Conservation (phyloP, 2,888 invertebrate genomes). For the Drosophila mettleri region DNA sequence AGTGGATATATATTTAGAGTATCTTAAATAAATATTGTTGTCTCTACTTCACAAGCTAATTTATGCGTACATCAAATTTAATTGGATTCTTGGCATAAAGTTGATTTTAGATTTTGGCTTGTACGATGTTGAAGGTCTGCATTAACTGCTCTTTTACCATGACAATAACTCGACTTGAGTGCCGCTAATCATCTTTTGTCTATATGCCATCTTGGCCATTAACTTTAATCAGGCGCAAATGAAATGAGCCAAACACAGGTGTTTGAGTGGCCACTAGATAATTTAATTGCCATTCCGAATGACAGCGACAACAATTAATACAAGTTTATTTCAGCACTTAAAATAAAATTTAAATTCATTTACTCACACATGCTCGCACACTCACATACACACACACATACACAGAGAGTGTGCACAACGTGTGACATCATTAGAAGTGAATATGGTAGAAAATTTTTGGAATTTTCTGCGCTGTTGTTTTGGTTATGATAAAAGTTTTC, state of each 20-base stretch:
- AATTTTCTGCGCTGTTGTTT: constrained; percentile 49
- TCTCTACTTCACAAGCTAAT: background rate
- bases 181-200: constrained; percentile 52
- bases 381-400: constrained; percentile 1
- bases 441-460: constrained; percentile 40
- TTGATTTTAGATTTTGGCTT: constrained; percentile 1
- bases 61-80: constrained; percentile 1
- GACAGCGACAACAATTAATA: constrained; percentile 73
- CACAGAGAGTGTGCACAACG: constrained; percentile 12
- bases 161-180: constrained; percentile 48
- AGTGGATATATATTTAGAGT: too few species aligned
- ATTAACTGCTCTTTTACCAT: constrained; percentile 30
- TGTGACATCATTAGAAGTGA: constrained; percentile 58
- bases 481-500: constrained; percentile 51
- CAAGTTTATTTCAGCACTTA: constrained; percentile 69
- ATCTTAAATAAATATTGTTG: too few species aligned
- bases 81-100: constrained; percentile 17
- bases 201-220: constrained; percentile 39
- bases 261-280: constrained; percentile 34
- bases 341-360: constrained; percentile 68
- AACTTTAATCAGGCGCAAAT: constrained; percentile 62
- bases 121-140: constrained; percentile 20
- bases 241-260: constrained; percentile 43
- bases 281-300: constrained; percentile 62
- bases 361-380: constrained; percentile 20